These are phyloP conservation scores for Caenorhabditis auriculariae DNA, from an alignment of 2,888 invertebrate genomes.

Conservation along the genomic window DNA sequence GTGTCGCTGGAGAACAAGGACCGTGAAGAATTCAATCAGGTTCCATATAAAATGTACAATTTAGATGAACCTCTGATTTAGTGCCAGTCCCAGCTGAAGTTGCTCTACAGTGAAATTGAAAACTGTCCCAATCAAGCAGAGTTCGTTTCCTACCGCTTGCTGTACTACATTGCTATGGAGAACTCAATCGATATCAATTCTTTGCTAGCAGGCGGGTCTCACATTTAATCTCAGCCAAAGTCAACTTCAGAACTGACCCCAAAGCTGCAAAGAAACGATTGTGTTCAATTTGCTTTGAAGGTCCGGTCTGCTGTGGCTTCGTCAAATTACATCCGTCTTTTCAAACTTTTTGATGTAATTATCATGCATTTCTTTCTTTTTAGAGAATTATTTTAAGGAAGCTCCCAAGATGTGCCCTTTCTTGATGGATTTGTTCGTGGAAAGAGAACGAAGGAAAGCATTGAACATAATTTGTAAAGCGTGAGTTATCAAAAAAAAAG, in stretches of 20 bases:
- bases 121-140: conserved; percentile 76
- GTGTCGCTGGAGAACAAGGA: conserved; percentile 95
- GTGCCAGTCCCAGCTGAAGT: conserved; percentile 95
- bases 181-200: conserved; percentile 95
- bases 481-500: conserved; percentile 75
- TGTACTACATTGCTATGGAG: conserved; percentile 97
- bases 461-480: conserved; percentile 90
- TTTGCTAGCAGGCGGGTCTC: conserved; percentile 72
- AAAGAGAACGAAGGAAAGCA: conserved; percentile 87
- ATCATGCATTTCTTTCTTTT: not conserved
- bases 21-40: conserved; percentile 89
- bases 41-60: not conserved
- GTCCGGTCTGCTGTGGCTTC: conserved; percentile 90
- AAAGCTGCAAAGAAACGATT: conserved; percentile 56
- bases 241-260: conserved; percentile 28
- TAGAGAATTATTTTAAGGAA: conserved; percentile 71
- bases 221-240: not conserved
- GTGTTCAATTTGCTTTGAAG: conserved; percentile 72
- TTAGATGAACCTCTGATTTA: conserved; percentile 72
- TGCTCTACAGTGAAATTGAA: conserved; percentile 74
- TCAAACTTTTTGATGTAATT: conserved; percentile 76
- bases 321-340: conserved; percentile 88
- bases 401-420: conserved; percentile 94
- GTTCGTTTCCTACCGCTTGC: conserved; percentile 91
- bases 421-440: conserved; percentile 96